These are phyloP conservation scores for Steinernema carpocapsae DNA, from an alignment of 2,888 invertebrate species.

Conservation along the genomic window DNA sequence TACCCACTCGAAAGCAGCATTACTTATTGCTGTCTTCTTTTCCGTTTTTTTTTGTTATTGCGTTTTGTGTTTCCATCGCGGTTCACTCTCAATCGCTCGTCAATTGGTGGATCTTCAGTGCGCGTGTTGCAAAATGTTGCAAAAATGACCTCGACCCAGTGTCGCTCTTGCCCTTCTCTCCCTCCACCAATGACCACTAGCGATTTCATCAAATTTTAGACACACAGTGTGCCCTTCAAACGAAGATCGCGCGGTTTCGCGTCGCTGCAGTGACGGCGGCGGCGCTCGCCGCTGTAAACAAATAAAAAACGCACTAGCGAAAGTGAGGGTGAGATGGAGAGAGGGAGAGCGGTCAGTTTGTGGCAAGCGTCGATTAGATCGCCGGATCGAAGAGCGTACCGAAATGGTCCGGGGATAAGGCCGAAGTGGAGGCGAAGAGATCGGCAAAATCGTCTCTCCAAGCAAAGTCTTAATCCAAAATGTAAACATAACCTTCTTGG, in stretches of 20 bases:
- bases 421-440: conserved; percentile 3
- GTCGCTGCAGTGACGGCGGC: background rate
- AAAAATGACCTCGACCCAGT: conserved; percentile 30
- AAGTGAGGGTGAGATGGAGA: conserved; percentile 9
- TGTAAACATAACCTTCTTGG: conserved; percentile 33
- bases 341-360: conserved; percentile 20
- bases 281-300: conserved; percentile 7
- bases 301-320: conserved; percentile 30
- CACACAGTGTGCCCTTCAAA: background rate
- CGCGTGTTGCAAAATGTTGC: background rate
- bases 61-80: too few species aligned
- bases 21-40: too few species aligned
- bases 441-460: conserved; percentile 19
- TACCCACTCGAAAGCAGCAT: too few species aligned
- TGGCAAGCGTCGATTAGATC: background rate
- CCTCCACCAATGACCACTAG: conserved; percentile 4
- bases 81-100: too few species aligned
- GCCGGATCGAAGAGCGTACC: background rate
- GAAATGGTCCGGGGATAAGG: conserved; percentile 3
- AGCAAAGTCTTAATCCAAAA: background rate
- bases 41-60: too few species aligned
- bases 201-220: conserved; percentile 28
- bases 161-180: background rate
- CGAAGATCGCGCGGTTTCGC: background rate
- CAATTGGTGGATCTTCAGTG: too few species aligned